Evolutionary conservation across 2,888 invertebrate species (phyloP), one percentile per base, ranked within the genome.

Genomic region (Synanthedon andrenaeformis): DNA sequence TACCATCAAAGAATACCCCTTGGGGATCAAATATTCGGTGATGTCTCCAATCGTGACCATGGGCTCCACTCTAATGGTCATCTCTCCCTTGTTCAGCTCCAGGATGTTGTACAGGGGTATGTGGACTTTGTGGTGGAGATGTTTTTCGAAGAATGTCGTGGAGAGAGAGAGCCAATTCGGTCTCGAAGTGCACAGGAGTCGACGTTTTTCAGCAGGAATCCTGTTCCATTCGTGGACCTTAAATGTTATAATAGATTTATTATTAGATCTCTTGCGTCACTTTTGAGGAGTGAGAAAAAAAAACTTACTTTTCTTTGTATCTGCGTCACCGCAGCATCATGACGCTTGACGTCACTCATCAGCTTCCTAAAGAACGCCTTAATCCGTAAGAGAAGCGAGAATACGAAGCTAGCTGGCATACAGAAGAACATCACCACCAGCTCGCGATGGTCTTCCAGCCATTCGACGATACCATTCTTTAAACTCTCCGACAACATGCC

Each of bases 101-200:
- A 92, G 74, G 55, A 92, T 90, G 56, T 91, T 89, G 66, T 90
- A 90, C 11, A 92, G 73, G 1, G 91, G 89, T n/a, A 92, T 85
- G 0, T 45, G n/a, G 42, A 90, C 78, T 51, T 70, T 84, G 74
- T 92, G 91, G 62, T 91, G 91, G 3, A 88, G 75, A 53, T 89
- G 85, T 66, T 92, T 92, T 64, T 87, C 82, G 74, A 90, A 92
- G 79, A 92, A 92, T 0, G 90, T 92, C 1, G 90, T 89, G 10
- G 92, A 92, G 4, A 92, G 79, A 11, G 91, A 92, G 52, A 90
- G 77, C 92, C 92, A 92, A 75, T 92, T 92, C 3, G 92, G 91
- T 6, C 92, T 78, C 0, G 92, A 87, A 0, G 92, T 92, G 78
- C 92, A 92, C 13, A 92, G 82, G 0, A 90, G 77, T 54, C 90